Base-by-base conservation (phyloP, 1,140 invertebrate species). In the Odontomachus brunneus region DNA sequence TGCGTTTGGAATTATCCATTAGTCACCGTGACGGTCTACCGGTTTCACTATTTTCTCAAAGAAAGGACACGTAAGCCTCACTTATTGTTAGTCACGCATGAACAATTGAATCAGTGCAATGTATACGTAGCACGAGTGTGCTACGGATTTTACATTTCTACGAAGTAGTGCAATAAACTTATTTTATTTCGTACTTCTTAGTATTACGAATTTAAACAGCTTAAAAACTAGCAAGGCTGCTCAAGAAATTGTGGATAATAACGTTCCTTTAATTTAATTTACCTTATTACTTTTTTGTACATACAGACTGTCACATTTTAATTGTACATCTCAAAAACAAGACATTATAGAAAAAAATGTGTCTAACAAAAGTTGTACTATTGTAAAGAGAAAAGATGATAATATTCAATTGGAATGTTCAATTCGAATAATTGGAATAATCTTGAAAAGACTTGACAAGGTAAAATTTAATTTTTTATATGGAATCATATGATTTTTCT, bases 1-100 rank as follows among this genome's bases (percentile, higher is more conserved):
- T 15, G 33, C 26, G 26, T 9, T 66, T 44, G 12, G 26, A 57
- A 57, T 55, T 78, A 66, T 78, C 11, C 22, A 63, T 65, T 53
- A 33, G 12, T 78, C 12, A 57, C 38, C 14, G 29, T 74, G 44
- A 0, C 33, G 38, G 22, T 75, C n/a, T 57, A n/a, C 4, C n/a
- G 26, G 4, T 5, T 65, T 33, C 17, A 33, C 33, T 67, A n/a
- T 38, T 78, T 78, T 9, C 12, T 24, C 7, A 48, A 26, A 55
- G 11, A 69, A 69, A 57, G 33, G 11, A 74, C 29, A 62, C n/a
- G 19, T 38, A 9, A 9, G 33, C 19, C 24, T 48, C 9, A 19
- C 17, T 49, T 44, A 44, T 44, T 44, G 38, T 44, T 63, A 63
- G 59, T 29, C 7, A 75, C n/a, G 24, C n/a, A 22, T 63, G 26